phyloP scores from a whole-genome alignment of 2,113 vertebrate species.

The Dolichotis patagonum region DNA sequence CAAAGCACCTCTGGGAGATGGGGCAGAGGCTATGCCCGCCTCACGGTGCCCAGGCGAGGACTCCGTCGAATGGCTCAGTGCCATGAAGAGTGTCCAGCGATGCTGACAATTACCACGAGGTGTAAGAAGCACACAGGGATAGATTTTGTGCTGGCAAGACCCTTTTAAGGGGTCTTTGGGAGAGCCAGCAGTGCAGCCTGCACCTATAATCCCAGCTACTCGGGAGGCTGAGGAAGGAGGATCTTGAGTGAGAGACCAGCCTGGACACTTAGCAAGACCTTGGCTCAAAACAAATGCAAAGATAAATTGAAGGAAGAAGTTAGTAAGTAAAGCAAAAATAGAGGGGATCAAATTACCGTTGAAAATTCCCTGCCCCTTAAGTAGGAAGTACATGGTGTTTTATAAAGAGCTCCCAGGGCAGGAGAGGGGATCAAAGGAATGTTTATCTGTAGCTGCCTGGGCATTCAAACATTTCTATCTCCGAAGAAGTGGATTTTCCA shows the following conservation, averaged over 20 bases:
- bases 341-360: not conserved
- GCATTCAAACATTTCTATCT: not conserved
- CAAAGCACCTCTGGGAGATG: not conserved
- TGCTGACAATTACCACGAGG: not conserved
- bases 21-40: not conserved
- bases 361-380: not conserved
- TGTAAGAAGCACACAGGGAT: not conserved
- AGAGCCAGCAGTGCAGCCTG: too few relatives aligned
- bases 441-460: not conserved
- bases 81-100: not conserved
- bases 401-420: not conserved
- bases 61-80: fast-evolving
- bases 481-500: not conserved
- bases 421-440: not conserved
- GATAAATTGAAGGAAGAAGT: not conserved
- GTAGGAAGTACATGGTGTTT: not conserved
- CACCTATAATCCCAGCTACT: not conserved
- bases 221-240: not conserved
- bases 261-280: not conserved
- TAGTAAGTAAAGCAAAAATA: not conserved
- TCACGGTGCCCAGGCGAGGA: fast-evolving
- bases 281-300: not conserved
- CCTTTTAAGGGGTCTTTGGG: not conserved
- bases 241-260: not conserved
- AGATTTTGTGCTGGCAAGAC: not conserved